These are phyloP conservation scores for Delia radicum DNA, from an alignment of 1,140 invertebrate species.

Conservation along the genomic window DNA sequence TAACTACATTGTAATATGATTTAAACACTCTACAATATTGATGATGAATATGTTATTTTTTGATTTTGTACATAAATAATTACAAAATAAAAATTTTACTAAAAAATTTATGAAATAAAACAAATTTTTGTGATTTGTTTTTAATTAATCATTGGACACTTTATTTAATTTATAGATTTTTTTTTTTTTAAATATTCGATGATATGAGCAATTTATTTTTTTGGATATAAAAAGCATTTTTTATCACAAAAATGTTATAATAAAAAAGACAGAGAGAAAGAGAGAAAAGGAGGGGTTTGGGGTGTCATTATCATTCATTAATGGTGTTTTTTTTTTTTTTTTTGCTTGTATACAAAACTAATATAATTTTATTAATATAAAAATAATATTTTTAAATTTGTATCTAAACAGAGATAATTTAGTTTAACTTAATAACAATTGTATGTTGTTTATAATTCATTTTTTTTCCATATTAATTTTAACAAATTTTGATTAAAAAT, in stretches of 20 bases:
- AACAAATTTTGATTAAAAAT: background rate
- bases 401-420: slow-evolving; percentile 1
- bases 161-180: slow-evolving; percentile 25
- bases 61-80: slow-evolving; percentile 6
- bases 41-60: background rate
- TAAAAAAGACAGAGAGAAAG: background rate
- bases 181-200: slow-evolving; percentile 25
- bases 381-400: background rate
- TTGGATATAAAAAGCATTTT: slow-evolving; percentile 24
- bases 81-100: background rate
- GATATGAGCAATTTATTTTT: slow-evolving; percentile 23
- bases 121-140: background rate
- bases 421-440: slow-evolving; percentile 19
- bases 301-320: background rate
- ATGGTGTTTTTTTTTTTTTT: background rate
- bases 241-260: slow-evolving; percentile 26
- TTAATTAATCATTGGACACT: slow-evolving; percentile 23
- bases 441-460: background rate
- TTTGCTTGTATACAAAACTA: background rate
- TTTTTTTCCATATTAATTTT: background rate
- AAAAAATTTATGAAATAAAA: background rate
- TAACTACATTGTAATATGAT: background rate
- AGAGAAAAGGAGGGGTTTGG: background rate
- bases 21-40: background rate
- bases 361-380: background rate